Conservation (phyloP, 2,113 vertebrate genomes). For the Callionymus lyra region DNA sequence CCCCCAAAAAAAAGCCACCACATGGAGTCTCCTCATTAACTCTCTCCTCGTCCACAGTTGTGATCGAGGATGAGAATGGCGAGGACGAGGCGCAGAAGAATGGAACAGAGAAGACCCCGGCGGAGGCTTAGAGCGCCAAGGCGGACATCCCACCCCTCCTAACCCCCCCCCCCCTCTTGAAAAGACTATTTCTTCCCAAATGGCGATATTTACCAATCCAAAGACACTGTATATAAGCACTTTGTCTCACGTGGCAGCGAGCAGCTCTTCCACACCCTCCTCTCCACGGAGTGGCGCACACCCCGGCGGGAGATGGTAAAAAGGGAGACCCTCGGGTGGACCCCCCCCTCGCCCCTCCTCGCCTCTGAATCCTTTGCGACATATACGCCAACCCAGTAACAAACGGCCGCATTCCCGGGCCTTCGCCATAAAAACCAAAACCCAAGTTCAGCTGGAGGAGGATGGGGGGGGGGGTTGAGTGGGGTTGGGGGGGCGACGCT, state of each 20-base stretch:
- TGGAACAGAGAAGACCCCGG: conserved; percentile 64
- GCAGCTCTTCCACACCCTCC: conserved; percentile 60
- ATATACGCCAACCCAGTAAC: conserved; percentile 11
- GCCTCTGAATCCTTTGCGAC: conserved; percentile 2
- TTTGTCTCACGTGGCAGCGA: conserved; percentile 67
- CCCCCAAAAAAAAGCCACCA: too few species aligned
- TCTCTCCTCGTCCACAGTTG: conserved; percentile 59
- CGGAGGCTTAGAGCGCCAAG: conserved; percentile 54
- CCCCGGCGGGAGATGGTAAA: conserved; percentile 35
- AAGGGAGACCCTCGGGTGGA: conserved; percentile 47
- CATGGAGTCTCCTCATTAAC: conserved; percentile 39
- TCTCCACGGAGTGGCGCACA: conserved; percentile 37
- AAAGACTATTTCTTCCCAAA: conserved; percentile 57
- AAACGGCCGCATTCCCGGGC: conserved; percentile 34
- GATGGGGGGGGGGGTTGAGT: not conserved
- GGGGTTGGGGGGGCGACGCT: conserved; percentile 23
- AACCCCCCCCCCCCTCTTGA: conserved; percentile 12
- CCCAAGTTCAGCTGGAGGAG: conserved; percentile 10
- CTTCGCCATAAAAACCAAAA: conserved; percentile 51
- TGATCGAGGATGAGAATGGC: conserved; percentile 66
- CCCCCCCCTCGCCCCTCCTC: too few species aligned
- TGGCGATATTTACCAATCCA: conserved; percentile 64
- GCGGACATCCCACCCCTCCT: conserved; percentile 7
- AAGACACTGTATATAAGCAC: conserved; percentile 74
- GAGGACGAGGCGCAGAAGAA: conserved; percentile 57